phyloP scores from a whole-genome alignment of 2,888 invertebrate genomes.

The Euplexia lucipara region DNA sequence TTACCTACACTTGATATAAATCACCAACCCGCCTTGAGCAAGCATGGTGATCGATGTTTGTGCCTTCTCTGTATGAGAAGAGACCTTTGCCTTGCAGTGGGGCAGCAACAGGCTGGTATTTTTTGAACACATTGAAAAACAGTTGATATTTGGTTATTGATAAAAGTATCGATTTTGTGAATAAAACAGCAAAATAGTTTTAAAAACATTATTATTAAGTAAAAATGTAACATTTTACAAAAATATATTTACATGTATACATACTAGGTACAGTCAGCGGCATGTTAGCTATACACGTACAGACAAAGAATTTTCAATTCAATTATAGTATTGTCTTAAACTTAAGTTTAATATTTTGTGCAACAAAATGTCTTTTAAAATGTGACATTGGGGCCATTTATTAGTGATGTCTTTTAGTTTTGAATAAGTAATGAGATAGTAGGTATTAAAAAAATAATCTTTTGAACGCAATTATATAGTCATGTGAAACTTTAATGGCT shows the following conservation, averaged over 20 bases:
- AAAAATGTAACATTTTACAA: constrained; percentile 90
- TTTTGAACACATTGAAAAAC: too few relatives aligned
- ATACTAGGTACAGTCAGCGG: constrained; percentile 68
- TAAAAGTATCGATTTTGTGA: too few relatives aligned
- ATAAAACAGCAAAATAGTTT: constrained; percentile 74
- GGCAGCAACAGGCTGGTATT: too few relatives aligned
- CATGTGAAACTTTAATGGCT: too few relatives aligned
- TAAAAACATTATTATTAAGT: constrained; percentile 88
- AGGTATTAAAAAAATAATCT: not conserved
- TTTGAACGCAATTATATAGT: too few relatives aligned
- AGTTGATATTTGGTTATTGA: too few relatives aligned
- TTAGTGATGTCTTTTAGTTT: constrained; percentile 15
- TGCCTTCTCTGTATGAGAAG: too few relatives aligned
- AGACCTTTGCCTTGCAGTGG: too few relatives aligned
- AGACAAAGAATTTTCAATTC: constrained; percentile 54
- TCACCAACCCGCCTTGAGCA: too few relatives aligned
- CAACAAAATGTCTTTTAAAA: constrained; percentile 32
- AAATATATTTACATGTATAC: constrained; percentile 89
- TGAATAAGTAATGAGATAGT: constrained; percentile 11
- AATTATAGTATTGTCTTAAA: constrained; percentile 45
- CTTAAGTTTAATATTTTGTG: constrained; percentile 50
- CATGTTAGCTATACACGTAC: constrained; percentile 67
- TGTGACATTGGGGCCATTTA: constrained; percentile 25
- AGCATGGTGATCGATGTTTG: too few relatives aligned
- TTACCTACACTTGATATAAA: too few relatives aligned